Evolutionary conservation across 2,888 invertebrate species (phyloP).

Genomic region (Tipula helvola): DNA sequence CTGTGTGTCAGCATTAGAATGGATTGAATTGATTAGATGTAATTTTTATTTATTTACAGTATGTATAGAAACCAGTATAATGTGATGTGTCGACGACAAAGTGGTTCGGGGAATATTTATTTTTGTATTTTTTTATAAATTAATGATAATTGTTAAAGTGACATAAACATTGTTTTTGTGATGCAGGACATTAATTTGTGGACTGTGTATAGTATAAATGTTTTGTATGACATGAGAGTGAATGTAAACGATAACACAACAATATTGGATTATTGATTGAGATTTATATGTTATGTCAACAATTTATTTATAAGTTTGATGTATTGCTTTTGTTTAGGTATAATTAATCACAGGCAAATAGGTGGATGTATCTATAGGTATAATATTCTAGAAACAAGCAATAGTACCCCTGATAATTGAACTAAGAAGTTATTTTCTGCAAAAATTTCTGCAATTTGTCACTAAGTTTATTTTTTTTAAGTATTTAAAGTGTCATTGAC

Average conservation of each 20-base stretch:
- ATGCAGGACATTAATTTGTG: neutral
- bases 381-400: too few relatives aligned
- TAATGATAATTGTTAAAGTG: conserved; percentile 4
- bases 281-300: neutral
- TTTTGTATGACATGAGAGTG: neutral
- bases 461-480: too few relatives aligned
- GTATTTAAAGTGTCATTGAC: too few relatives aligned
- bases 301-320: neutral
- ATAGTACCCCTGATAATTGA: too few relatives aligned
- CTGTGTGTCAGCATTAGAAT: neutral
- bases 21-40: neutral
- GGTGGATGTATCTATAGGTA: neutral
- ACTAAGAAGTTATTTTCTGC: too few relatives aligned
- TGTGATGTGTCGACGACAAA: neutral
- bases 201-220: neutral
- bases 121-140: neutral
- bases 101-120: neutral
- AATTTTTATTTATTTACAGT: neutral
- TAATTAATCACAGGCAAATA: neutral
- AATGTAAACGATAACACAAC: neutral
- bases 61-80: neutral
- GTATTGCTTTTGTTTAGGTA: neutral
- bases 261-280: neutral
- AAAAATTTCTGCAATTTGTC: too few relatives aligned
- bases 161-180: conserved; percentile 1